Conservation (phyloP, 2,888 invertebrate species). For the Galeruca laticollis region DNA sequence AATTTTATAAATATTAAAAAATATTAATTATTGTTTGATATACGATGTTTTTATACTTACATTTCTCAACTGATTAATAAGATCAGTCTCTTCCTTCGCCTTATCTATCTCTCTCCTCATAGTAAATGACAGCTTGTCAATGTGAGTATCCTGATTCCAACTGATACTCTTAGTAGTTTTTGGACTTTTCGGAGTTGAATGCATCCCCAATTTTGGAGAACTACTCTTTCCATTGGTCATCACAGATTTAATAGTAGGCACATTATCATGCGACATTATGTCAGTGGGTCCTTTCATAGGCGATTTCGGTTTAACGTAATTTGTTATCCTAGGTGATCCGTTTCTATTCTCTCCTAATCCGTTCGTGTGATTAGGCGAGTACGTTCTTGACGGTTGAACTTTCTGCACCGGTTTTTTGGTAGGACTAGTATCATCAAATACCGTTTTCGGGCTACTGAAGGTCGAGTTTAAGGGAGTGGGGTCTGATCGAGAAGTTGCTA, state of each 20-base stretch:
- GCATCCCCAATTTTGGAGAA: constrained; percentile 34
- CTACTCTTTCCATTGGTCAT: constrained; percentile 58
- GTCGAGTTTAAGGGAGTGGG: constrained; percentile 67
- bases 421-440: constrained; percentile 68
- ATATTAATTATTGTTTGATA: too few relatives aligned
- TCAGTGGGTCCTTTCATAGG: constrained; percentile 70
- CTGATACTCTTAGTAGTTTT: constrained; percentile 70
- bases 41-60: too few relatives aligned
- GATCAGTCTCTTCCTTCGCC: constrained; percentile 88
- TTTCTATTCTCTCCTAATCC: constrained; percentile 46
- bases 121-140: constrained; percentile 88
- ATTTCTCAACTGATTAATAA: constrained; percentile 85
- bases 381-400: constrained; percentile 79
- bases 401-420: constrained; percentile 79
- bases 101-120: constrained; percentile 93
- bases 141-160: constrained; percentile 79
- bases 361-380: constrained; percentile 55
- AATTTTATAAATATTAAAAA: too few relatives aligned
- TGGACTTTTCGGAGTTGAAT: constrained; percentile 59
- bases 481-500: constrained; percentile 67
- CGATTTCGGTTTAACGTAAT: constrained; percentile 76
- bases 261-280: constrained; percentile 73
- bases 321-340: constrained; percentile 56
- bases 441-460: constrained; percentile 70
- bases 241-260: constrained; percentile 57